A percentile compares a stretch with the other conserved stretches of the same genome.
phyloP scores from a whole-genome alignment of 2,113 vertebrate species.

The Erythrocercus mccallii region DNA sequence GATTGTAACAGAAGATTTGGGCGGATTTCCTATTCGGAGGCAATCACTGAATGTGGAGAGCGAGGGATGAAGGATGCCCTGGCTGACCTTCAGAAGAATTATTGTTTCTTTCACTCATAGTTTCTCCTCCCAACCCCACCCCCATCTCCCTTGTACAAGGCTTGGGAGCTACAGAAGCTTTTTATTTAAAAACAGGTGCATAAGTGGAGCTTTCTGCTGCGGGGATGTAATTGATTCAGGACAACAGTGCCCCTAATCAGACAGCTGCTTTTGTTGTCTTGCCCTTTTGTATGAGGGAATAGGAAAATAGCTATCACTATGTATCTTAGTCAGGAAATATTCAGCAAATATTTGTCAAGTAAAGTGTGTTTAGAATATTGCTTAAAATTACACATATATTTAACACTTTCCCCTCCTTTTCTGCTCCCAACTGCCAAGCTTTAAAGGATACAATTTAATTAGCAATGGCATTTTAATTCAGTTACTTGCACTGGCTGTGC shows the following conservation, averaged over 20 bases:
- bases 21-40: constrained; percentile 65
- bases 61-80: constrained; percentile 34
- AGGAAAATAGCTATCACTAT: constrained; percentile 54
- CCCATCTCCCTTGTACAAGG: not conserved
- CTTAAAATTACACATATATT: constrained; percentile 1
- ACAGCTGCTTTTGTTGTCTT: constrained; percentile 51
- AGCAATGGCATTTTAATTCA: constrained; percentile 15
- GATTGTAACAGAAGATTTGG: constrained; percentile 58
- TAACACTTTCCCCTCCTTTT: not conserved
- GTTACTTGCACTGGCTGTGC: not conserved
- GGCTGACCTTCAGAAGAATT: constrained; percentile 71
- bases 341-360: constrained; percentile 43
- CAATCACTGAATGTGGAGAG: constrained; percentile 55
- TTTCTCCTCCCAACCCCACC: not conserved
- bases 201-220: constrained; percentile 30
- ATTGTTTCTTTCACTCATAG: constrained; percentile 36
- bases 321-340: constrained; percentile 9
- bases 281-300: constrained; percentile 41
- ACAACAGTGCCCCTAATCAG: constrained; percentile 49
- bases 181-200: constrained; percentile 64
- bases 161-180: not conserved
- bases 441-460: constrained; percentile 6
- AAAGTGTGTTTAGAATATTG: not conserved
- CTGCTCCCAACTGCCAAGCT: not conserved
- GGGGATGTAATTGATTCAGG: constrained; percentile 47